phyloP scores from a whole-genome alignment of 2,113 vertebrate genomes.

The Sturnira hondurensis region DNA sequence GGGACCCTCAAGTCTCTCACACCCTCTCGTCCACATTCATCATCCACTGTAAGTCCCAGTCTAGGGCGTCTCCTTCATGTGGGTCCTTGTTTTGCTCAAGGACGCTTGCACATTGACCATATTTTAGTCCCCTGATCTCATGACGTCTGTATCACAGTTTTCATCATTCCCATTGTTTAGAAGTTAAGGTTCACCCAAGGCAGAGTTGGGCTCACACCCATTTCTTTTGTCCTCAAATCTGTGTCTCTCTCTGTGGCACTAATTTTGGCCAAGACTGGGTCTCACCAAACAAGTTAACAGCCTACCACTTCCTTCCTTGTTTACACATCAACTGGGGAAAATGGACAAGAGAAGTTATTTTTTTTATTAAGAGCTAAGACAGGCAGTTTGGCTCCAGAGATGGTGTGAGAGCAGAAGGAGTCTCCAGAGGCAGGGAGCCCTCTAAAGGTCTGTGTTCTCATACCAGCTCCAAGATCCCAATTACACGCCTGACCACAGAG shows the following conservation, averaged over 20 bases:
- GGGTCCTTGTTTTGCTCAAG: neutral
- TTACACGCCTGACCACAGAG: neutral
- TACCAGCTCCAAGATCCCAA: neutral
- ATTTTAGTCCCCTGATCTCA: neutral
- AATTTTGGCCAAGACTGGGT: neutral
- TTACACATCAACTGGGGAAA: neutral
- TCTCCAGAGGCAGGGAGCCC: neutral
- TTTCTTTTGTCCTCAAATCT: neutral
- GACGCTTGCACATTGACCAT: neutral
- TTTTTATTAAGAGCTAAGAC: constrained; percentile 6
- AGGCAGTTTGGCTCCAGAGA: neutral
- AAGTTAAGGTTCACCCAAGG: neutral
- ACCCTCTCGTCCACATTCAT: neutral
- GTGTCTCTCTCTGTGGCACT: neutral
- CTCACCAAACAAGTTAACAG: neutral
- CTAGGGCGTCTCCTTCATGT: neutral
- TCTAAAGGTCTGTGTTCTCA: neutral
- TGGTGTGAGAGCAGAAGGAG: neutral
- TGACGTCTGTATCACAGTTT: neutral
- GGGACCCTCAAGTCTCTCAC: neutral
- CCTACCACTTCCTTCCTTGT: neutral
- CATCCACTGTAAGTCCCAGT: neutral
- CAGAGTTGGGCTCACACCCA: neutral
- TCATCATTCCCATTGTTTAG: neutral
- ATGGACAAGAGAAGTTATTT: neutral